Conservation (phyloP, 2,888 invertebrate species). For the Fragum whitleyi region DNA sequence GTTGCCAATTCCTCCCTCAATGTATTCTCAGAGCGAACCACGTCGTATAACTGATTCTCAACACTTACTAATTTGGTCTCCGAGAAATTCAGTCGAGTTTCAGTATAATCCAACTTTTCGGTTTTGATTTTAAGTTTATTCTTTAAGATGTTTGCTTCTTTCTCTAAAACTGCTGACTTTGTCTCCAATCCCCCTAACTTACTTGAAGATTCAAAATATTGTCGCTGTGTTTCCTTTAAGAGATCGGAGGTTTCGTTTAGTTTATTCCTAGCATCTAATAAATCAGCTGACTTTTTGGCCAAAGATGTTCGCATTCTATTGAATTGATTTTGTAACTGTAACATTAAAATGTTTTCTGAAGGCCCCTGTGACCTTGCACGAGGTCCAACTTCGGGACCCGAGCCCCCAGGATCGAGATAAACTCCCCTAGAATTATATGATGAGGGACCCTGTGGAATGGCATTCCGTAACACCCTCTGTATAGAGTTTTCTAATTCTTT, state of each 20-base stretch:
- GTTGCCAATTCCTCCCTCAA: constrained; percentile 74
- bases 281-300: constrained; percentile 65
- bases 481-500: constrained; percentile 69
- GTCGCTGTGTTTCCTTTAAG: constrained; percentile 70
- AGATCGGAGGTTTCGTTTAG: constrained; percentile 72
- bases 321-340: constrained; percentile 72
- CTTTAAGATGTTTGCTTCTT: constrained; percentile 76
- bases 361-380: not conserved
- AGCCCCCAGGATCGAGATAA: constrained; percentile 4
- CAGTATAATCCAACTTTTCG: constrained; percentile 66
- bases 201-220: constrained; percentile 67
- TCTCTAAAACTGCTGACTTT: constrained; percentile 68
- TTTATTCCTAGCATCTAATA: constrained; percentile 69
- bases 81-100: constrained; percentile 62
- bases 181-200: constrained; percentile 73
- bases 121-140: constrained; percentile 76
- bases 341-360: constrained; percentile 62
- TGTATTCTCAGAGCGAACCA: constrained; percentile 75
- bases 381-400: not conserved
- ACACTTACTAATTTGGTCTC: constrained; percentile 58
- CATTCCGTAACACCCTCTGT: constrained; percentile 67
- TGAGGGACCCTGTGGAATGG: constrained; percentile 44
- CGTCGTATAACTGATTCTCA: constrained; percentile 67
- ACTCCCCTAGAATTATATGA: constrained; percentile 17
- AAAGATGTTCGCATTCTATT: constrained; percentile 67